Evolutionary conservation across 1,140 invertebrate species (phyloP), one percentile per base, ranked within the genome.

Genomic region (Oscheius sp.): DNA sequence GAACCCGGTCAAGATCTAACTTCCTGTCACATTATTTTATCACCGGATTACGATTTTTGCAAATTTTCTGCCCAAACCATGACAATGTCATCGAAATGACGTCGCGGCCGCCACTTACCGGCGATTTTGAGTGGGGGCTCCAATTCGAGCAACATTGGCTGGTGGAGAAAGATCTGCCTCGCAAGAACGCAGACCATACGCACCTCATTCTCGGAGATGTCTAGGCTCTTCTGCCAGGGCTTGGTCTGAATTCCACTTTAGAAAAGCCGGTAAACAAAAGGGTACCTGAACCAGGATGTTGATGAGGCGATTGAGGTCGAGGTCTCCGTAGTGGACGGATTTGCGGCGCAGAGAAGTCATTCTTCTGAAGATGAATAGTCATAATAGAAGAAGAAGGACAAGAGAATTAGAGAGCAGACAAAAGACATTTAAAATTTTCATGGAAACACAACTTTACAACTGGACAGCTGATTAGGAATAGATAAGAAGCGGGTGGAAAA

Each of bases 121-220:
- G 85, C 84, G 45, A 90, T 88, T 79, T 88, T 89, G 26, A 90
- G 85, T 4, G 89, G 89, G 0, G 88, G 85, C 69, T 86, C 85
- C 49, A 90, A 78, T 79, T 89, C 88, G 36, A 90, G 78, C 3
- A 90, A 80, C 85, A 88, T 89, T n/a, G 89, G 88, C 77, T 90
- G 89, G 64, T 87, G 83, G 65, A 89, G 80, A 69, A 90, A 88
- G 29, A 89, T 85, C 42, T 87, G 85, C 46, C 88, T 73, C 0
- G 88, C 86, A 7, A 86, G 78, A 7, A 84, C 78, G 77, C 89
- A 89, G 64, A 89, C 80, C 67, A 79, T 78, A 35, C 77, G 75
- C 38, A 83, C 77, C 49, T 83, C 82, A 34, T 78, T 73, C 64
- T 83, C 82, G 3, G 73, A 70, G 2, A 83, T 73, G 67, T 84